Evolutionary conservation across 2,888 invertebrate species (phyloP), one percentile per base, ranked within the genome.

Genomic region (Molanna angustata): DNA sequence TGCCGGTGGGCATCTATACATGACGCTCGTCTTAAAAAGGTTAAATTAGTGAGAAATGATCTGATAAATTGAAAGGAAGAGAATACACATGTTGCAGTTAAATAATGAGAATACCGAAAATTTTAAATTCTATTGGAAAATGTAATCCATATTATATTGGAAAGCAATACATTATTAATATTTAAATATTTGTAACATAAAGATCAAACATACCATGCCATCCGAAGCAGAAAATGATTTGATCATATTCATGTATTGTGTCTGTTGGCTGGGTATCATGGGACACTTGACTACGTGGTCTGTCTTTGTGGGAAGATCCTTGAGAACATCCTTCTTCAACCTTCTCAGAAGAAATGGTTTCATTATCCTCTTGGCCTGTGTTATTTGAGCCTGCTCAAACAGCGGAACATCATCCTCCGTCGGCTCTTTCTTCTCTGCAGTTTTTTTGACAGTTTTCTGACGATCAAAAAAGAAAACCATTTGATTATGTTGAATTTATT

Each of bases 341-440:
- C 98, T 77, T 14, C 97, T 77, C 39, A 98, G 76, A 2, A 97
- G 85, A 69, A 98, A 98, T 0, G 98, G 98, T 68, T 90, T 90
- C 90, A 98, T 94, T 61, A 98, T 96, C 44, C 88, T 80, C 67
- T 97, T 96, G 0, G 97, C 97, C 64, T 95, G 91, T 11, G 85
- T 85, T 37, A 98, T 90, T 69, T 94, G 90, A 51, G 90, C 87
- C 65, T 85, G 83, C 67, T 95, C 96, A 70, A 94, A 97, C n/a
- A 85, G 73, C 0, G 88, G 86, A 16, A 80, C 69, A 27, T 83
- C 82, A 6, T 85, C 83, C 7, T 80, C 80, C 0, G 71, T 71
- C 2, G 68, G 70, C 14, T 69, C 71, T 11, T 70, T 69, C 0
- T 67, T 69, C 58, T 76, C 78, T 11, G 67, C 69, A 44, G 80